Percentiles rank a stretch among this genome's conserved stretches.
These are phyloP conservation scores for Kryptolebias marmoratus DNA, from an alignment of 2,113 vertebrate species.

Conservation along the genomic window DNA sequence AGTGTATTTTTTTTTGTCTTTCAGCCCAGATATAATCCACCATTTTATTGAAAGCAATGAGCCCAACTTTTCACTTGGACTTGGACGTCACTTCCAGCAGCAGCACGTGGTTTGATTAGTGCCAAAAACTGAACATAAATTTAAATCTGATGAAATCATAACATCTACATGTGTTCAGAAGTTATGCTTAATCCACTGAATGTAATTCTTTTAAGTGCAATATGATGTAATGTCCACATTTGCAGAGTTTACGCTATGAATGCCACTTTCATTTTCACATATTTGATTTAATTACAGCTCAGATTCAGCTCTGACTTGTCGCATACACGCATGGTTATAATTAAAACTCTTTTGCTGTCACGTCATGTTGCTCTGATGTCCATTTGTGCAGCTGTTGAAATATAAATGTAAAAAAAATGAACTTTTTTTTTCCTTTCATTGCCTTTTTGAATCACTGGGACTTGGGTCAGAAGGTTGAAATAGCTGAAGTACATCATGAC, in stretches of 20 bases:
- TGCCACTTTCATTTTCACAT: neutral
- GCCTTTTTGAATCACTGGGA: neutral
- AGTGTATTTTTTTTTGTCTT: constrained; percentile 82
- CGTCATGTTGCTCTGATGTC: neutral
- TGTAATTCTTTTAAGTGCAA: constrained; percentile 54
- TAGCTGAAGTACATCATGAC: constrained; percentile 38
- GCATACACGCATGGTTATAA: constrained; percentile 14
- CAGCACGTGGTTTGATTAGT: constrained; percentile 63
- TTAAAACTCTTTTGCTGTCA: neutral
- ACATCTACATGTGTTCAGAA: neutral
- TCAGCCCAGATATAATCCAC: constrained; percentile 81
- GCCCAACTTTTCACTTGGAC: constrained; percentile 69
- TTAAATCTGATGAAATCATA: neutral
- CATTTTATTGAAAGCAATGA: constrained; percentile 80
- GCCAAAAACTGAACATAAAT: constrained; percentile 22
- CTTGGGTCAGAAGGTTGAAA: constrained; percentile 22
- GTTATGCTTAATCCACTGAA: neutral
- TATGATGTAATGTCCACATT: constrained; percentile 30
- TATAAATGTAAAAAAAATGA: constrained; percentile 24
- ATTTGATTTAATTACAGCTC: constrained; percentile 17
- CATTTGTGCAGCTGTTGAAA: constrained; percentile 20
- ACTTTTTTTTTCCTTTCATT: neutral
- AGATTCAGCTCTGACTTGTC: constrained; percentile 14
- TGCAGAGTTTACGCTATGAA: constrained; percentile 3
- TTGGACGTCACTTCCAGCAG: constrained; percentile 69